A percentile compares a stretch with the other conserved stretches of the same genome.
These are phyloP conservation scores for Psittacus erithacus DNA, from an alignment of 2,113 vertebrate genomes.

Conservation along the genomic window DNA sequence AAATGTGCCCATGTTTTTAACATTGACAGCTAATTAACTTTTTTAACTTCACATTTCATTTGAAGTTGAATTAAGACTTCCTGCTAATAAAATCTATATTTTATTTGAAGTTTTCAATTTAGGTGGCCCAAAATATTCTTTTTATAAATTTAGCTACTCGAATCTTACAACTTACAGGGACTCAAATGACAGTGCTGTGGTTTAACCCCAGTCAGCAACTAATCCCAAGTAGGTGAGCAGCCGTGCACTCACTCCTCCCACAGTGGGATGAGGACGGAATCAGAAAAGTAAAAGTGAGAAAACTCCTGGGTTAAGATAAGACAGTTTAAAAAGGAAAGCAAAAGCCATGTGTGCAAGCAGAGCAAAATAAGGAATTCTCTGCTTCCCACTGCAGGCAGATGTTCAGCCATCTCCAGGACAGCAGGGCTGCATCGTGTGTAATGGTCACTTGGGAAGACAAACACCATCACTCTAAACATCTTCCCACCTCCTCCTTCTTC, in stretches of 20 bases:
- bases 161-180: background rate
- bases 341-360: background rate
- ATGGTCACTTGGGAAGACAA: background rate
- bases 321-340: background rate
- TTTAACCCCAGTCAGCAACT: background rate
- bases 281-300: background rate
- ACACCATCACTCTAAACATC: background rate
- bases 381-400: background rate
- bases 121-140: background rate
- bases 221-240: background rate
- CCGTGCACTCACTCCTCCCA: background rate
- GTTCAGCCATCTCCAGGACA: background rate
- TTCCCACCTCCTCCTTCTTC: background rate
- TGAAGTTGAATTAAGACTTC: background rate
- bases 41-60: background rate
- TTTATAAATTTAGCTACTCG: background rate
- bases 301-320: background rate
- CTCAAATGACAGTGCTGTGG: background rate
- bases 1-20: background rate
- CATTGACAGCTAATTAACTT: background rate
- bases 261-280: background rate
- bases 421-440: background rate
- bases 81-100: background rate
- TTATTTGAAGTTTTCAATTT: background rate
- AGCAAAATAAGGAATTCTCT: background rate